Evolutionary conservation across 2,797 vertebrate species (phyloP).

Genomic region (Alectoris magna): DNA sequence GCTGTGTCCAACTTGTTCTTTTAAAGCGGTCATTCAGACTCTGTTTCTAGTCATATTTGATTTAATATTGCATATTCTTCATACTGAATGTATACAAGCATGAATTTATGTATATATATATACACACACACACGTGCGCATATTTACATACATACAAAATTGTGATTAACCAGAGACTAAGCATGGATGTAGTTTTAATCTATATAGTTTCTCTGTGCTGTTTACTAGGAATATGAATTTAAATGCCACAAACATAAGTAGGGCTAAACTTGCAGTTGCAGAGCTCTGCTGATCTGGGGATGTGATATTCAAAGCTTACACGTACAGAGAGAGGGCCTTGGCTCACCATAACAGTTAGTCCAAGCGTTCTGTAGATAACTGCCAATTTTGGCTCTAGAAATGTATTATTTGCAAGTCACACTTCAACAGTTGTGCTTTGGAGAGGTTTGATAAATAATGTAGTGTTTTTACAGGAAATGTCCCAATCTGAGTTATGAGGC

Average conservation of each 20-base stretch:
- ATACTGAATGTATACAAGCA: neutral
- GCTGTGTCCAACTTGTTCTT: neutral
- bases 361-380: neutral
- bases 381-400: neutral
- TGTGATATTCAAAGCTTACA: accelerated
- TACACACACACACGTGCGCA: too few species aligned
- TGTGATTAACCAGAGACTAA: neutral
- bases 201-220: neutral
- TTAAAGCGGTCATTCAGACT: neutral
- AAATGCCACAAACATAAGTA: neutral
- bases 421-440: neutral
- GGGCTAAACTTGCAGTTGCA: neutral
- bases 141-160: neutral
- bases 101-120: neutral
- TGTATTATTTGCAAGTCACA: neutral
- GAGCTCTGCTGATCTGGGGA: neutral
- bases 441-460: neutral
- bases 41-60: neutral
- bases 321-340: neutral
- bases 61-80: neutral
- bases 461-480: constrained; percentile 43
- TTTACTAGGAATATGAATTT: neutral
- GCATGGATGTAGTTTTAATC: neutral
- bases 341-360: neutral
- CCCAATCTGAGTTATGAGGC: constrained; percentile 14